phyloP scores from a whole-genome alignment of 2,797 vertebrate species.

The Melanotaenia pygmaea region DNA sequence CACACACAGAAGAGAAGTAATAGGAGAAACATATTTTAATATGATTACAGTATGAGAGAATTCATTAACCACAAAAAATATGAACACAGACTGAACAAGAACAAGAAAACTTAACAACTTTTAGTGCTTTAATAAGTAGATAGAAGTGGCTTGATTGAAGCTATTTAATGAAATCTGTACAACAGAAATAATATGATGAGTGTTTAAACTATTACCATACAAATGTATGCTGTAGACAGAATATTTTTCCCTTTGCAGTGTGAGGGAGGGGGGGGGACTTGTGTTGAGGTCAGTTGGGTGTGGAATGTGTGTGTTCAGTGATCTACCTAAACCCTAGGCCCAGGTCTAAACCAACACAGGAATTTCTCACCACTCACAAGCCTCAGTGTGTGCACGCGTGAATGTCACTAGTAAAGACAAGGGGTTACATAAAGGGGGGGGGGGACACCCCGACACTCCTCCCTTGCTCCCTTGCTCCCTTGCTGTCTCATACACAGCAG shows the following conservation, averaged over 20 bases:
- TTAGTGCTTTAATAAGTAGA: not conserved
- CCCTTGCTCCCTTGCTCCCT: too few species aligned
- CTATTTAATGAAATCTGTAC: not conserved
- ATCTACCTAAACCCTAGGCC: conserved; percentile 73
- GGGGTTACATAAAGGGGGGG: conserved; percentile 48
- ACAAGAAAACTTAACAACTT: not conserved
- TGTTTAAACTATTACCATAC: not conserved
- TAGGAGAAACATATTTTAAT: conserved; percentile 7
- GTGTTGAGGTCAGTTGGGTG: conserved; percentile 41
- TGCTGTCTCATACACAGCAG: conserved; percentile 37
- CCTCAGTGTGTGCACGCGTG: conserved; percentile 40
- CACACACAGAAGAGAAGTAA: conserved; percentile 22
- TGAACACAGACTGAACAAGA: not conserved
- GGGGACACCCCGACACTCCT: conserved; percentile 35
- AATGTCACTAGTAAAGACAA: conserved; percentile 50
- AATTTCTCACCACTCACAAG: conserved; percentile 67
- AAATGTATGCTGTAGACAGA: not conserved
- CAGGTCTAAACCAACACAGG: conserved; percentile 76
- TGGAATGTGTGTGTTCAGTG: conserved; percentile 76
- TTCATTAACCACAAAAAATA: not conserved
- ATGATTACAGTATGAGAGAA: not conserved
- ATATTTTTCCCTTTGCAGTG: conserved; percentile 8
- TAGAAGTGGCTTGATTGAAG: not conserved
- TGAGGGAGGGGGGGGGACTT: conserved; percentile 16
- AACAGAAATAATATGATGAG: not conserved